A percentile compares a stretch with the other conserved stretches of the same genome.
These are phyloP conservation scores for Oxyruncus cristatus DNA, from an alignment of 2,113 vertebrate genomes.

Conservation along the genomic window DNA sequence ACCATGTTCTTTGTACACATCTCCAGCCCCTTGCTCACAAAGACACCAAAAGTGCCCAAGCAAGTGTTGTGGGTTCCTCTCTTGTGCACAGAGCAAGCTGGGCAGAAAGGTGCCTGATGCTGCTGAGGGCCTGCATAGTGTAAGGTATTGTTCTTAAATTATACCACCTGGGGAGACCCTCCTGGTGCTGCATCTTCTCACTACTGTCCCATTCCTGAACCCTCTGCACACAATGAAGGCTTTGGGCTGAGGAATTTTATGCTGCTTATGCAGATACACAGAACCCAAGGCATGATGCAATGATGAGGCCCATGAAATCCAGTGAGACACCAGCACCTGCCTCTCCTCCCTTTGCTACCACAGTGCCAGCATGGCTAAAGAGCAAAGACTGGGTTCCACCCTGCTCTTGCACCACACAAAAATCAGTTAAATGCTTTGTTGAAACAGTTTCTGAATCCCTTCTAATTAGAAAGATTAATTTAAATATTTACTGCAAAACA, in stretches of 20 bases:
- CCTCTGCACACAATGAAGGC: neutral
- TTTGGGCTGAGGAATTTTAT: neutral
- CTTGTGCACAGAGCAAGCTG: neutral
- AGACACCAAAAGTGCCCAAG: neutral
- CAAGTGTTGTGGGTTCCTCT: accelerated
- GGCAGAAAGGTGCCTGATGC: neutral
- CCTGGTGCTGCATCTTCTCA: neutral
- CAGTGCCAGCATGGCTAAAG: neutral
- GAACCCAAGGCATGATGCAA: neutral
- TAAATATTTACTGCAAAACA: neutral
- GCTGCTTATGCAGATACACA: neutral
- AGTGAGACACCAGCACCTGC: neutral
- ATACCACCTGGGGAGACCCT: neutral
- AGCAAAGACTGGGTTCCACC: neutral
- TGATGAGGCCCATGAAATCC: neutral
- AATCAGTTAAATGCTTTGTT: neutral
- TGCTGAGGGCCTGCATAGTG: neutral
- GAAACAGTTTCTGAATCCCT: neutral
- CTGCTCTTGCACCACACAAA: neutral
- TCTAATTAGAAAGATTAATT: neutral
- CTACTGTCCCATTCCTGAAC: neutral
- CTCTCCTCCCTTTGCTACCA: neutral
- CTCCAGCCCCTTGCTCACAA: neutral
- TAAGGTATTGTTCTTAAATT: neutral
- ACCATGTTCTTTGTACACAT: neutral